Evolutionary conservation across 2,797 vertebrate species (phyloP).

Genomic region (Acanthurus tractus): DNA sequence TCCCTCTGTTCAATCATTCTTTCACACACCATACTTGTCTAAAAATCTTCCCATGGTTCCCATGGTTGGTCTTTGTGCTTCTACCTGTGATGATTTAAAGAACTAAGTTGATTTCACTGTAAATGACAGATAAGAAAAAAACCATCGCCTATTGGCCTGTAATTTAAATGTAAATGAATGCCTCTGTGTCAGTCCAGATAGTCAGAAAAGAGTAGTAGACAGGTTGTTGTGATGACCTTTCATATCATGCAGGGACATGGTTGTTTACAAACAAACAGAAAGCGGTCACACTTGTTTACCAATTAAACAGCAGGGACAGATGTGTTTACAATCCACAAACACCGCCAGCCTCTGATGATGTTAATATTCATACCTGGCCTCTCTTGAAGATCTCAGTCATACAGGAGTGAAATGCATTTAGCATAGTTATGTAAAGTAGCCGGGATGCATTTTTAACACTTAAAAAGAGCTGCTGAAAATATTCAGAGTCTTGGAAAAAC

Average conservation of each 20-base stretch:
- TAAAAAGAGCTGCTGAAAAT: not conserved
- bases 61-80: slow-evolving; percentile 3
- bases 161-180: slow-evolving; percentile 70
- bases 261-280: slow-evolving; percentile 81
- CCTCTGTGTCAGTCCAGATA: slow-evolving; percentile 37
- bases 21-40: not conserved
- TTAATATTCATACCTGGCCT: slow-evolving; percentile 83
- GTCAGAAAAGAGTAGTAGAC: slow-evolving; percentile 49
- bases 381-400: slow-evolving; percentile 45
- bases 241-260: slow-evolving; percentile 79
- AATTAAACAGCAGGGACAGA: slow-evolving; percentile 82
- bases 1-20: slow-evolving; percentile 13
- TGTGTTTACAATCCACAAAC: slow-evolving; percentile 83
- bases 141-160: slow-evolving; percentile 19
- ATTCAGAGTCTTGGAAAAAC: not conserved
- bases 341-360: slow-evolving; percentile 69
- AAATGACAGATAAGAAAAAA: slow-evolving; percentile 19
- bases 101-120: slow-evolving; percentile 39
- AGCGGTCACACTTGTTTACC: slow-evolving; percentile 80
- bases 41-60: slow-evolving; percentile 25
- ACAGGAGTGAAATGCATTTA: slow-evolving; percentile 29
- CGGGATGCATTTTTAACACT: not conserved
- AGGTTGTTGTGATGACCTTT: slow-evolving; percentile 79
- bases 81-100: slow-evolving; percentile 20
- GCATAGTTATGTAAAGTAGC: slow-evolving; percentile 34